Evolutionary conservation across 2,888 invertebrate genomes (phyloP).

Genomic region (Cataglyphis rosenhaueri): DNA sequence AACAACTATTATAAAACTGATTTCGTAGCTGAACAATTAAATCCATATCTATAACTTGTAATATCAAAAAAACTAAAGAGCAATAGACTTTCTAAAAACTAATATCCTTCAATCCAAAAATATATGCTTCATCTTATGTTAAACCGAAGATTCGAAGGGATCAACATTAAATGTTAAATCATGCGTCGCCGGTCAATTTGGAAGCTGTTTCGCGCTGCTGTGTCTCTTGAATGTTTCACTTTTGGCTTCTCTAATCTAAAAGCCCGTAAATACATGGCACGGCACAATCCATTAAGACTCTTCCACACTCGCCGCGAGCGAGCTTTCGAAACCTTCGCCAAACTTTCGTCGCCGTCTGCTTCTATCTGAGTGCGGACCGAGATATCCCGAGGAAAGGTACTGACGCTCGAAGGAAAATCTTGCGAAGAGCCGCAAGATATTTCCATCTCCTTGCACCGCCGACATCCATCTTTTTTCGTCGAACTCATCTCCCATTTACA

Average conservation of each 20-base stretch:
- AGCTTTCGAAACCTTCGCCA: constrained; percentile 76
- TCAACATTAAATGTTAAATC: neutral
- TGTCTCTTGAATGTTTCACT: constrained; percentile 15
- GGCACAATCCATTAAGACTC: constrained; percentile 84
- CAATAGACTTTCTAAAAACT: neutral
- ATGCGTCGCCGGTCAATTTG: constrained; percentile 18
- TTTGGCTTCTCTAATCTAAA: constrained; percentile 59
- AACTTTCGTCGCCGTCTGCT: constrained; percentile 78
- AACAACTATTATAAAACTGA: neutral
- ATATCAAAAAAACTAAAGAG: neutral
- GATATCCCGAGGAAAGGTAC: constrained; percentile 74
- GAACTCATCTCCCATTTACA: constrained; percentile 31
- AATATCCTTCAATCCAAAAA: neutral
- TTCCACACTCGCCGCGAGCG: constrained; percentile 77
- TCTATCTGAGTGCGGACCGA: constrained; percentile 78
- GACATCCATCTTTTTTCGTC: constrained; percentile 37
- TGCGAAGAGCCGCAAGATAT: constrained; percentile 68
- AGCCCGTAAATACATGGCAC: constrained; percentile 75
- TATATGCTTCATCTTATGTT: neutral
- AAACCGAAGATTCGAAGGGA: neutral
- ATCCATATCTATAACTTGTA: neutral
- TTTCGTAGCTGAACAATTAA: neutral
- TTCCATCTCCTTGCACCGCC: constrained; percentile 33
- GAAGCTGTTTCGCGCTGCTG: neutral
- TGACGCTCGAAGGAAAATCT: constrained; percentile 71